A percentile compares a stretch with the other conserved stretches of the same genome.
phyloP scores from a whole-genome alignment of 2,113 vertebrate genomes.

The Centropus unirufus region DNA sequence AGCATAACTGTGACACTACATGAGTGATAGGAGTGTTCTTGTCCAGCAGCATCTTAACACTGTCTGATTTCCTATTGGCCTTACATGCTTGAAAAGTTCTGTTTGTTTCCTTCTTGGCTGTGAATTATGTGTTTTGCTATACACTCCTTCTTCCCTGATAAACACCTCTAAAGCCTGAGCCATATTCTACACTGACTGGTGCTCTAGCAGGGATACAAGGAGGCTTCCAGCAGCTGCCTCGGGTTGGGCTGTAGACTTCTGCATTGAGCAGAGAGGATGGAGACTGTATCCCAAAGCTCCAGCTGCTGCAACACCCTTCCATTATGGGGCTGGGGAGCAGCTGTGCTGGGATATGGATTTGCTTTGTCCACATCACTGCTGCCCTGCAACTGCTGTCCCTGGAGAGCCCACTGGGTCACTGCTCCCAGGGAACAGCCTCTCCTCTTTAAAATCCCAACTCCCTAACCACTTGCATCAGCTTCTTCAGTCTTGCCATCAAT shows the following conservation, averaged over 20 bases:
- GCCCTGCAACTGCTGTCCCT: not conserved
- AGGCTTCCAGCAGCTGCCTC: not conserved
- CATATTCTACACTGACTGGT: not conserved
- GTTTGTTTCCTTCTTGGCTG: not conserved
- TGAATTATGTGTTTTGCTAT: not conserved
- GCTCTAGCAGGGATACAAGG: not conserved
- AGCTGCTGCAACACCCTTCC: not conserved
- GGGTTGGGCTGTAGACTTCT: not conserved
- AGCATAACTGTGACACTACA: not conserved
- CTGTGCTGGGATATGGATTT: not conserved
- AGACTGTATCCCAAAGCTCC: accelerated
- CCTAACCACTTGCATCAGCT: not conserved
- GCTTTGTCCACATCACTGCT: not conserved
- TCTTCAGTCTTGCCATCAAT: not conserved
- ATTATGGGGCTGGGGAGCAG: accelerated
- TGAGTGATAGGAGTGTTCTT: not conserved
- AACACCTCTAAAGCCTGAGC: not conserved
- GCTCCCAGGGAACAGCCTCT: not conserved
- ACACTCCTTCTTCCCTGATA: not conserved
- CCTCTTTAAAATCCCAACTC: not conserved
- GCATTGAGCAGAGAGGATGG: not conserved
- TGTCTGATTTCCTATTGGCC: not conserved
- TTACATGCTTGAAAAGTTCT: not conserved
- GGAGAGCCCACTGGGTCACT: not conserved
- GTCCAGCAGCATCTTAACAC: not conserved